Conservation (phyloP, 2,113 vertebrate genomes). For the Sapajus apella region DNA sequence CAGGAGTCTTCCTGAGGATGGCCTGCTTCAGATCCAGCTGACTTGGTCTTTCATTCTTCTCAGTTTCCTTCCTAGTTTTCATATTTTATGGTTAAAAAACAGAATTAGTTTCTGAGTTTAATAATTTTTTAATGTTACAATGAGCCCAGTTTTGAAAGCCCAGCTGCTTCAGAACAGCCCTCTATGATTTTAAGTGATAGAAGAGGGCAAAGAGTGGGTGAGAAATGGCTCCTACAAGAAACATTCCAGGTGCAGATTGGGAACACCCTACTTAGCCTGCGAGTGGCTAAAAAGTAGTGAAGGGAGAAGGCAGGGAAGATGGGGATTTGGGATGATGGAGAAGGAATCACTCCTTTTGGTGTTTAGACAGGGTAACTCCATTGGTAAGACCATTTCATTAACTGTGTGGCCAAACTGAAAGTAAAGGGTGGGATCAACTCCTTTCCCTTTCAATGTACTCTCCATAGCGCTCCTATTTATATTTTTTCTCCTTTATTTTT, state of each 20-base stretch:
- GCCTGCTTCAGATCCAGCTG: not conserved
- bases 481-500: not conserved
- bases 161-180: not conserved
- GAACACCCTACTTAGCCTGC: not conserved
- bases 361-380: not conserved
- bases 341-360: not conserved
- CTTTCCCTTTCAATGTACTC: not conserved
- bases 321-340: no score
- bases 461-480: not conserved
- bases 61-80: not conserved
- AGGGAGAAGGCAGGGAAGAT: not conserved
- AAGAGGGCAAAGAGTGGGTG: not conserved
- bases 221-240: not conserved
- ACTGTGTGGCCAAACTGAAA: not conserved
- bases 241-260: not conserved
- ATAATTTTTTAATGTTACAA: not conserved
- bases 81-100: not conserved
- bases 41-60: not conserved
- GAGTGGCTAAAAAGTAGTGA: not conserved
- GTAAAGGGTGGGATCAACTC: not conserved
- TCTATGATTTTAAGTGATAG: not conserved
- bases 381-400: not conserved
- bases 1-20: not conserved
- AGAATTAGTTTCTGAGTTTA: not conserved
- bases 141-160: not conserved